Base-by-base conservation (phyloP, 1,140 invertebrate genomes). In the Medauroidea extradentata region DNA sequence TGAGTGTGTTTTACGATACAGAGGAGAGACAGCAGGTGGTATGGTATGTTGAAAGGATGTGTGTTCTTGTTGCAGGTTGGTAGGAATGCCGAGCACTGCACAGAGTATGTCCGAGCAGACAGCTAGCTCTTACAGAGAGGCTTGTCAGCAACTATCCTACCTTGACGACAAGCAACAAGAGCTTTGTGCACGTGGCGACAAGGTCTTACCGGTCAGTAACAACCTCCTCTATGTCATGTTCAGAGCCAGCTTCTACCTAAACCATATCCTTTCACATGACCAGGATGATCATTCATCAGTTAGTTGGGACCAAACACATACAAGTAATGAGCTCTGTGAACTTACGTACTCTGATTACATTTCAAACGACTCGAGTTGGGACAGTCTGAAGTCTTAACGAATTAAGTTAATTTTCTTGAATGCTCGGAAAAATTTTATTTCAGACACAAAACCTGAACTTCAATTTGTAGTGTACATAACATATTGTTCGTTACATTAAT, bases 91-190 rank as follows among this genome's bases (percentile, higher is more conserved):
- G 9, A 54, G 38, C 41, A 11, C 29, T n/a, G n/a, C 16, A 14
- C 53, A 54, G n/a, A 23, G n/a, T 18, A n/a, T n/a, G 9, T 13
- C 42, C 11, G 53, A 54, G 18, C 29, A 41, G 21, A 13, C 53
- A 7, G 16, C 53, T 13, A 23, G 16, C 29, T 24, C n/a, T 25
- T 74, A 71, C 59, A 70, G 71, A 55, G 68, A 73, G 24, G 66
- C 71, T 38, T 79, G 78, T 56, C 60, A 71, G 29, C 73, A 73
- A 53, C 65, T 82, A 18, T 70, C 68, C 8, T 82, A 75, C 63
- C 67, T 83, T 24, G 74, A 68, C 38, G 77, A 79, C 23, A 64
- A 71, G 38, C 81, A 83, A 62, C 23, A 69, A 19, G 75, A 79
- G 58, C 63, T 83, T 19, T 83, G 81, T 59, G 65, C 68, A 3